Conservation (phyloP, 2,888 invertebrate species). For the Dermolepida albohirtum region DNA sequence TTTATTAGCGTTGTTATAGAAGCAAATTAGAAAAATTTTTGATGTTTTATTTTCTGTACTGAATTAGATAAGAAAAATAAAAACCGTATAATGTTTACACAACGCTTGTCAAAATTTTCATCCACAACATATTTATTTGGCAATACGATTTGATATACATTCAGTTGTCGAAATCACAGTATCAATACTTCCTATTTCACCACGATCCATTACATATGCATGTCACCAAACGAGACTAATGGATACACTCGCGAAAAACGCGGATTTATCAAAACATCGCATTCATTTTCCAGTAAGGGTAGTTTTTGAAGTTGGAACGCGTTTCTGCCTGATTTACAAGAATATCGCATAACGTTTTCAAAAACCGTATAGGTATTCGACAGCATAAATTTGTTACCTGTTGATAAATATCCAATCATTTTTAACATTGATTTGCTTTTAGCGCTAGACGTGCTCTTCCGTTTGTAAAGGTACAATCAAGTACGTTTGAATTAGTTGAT, state of each 20-base stretch:
- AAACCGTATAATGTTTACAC: too few relatives aligned
- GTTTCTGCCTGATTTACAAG: constrained; percentile 15
- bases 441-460: constrained; percentile 24
- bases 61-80: too few relatives aligned
- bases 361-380: constrained; percentile 23
- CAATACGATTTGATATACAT: too few relatives aligned
- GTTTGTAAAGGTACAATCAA: constrained; percentile 18
- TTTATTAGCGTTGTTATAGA: too few relatives aligned
- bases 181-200: constrained; percentile 21
- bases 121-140: too few relatives aligned
- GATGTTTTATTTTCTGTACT: too few relatives aligned
- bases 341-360: constrained; percentile 24
- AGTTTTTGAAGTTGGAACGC: constrained; percentile 1
- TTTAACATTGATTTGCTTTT: constrained; percentile 39
- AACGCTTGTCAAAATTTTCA: too few relatives aligned
- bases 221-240: constrained; percentile 15
- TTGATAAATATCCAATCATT: constrained; percentile 31
- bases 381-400: constrained; percentile 34
- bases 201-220: constrained; percentile 17
- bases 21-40: too few relatives aligned
- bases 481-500: constrained; percentile 48
- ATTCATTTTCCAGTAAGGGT: too few relatives aligned
- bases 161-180: not conserved
- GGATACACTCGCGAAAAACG: constrained; percentile 10
- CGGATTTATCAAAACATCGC: not conserved